Conservation (phyloP, 2,797 vertebrate species). For the Orientallactaga sibirica region DNA sequence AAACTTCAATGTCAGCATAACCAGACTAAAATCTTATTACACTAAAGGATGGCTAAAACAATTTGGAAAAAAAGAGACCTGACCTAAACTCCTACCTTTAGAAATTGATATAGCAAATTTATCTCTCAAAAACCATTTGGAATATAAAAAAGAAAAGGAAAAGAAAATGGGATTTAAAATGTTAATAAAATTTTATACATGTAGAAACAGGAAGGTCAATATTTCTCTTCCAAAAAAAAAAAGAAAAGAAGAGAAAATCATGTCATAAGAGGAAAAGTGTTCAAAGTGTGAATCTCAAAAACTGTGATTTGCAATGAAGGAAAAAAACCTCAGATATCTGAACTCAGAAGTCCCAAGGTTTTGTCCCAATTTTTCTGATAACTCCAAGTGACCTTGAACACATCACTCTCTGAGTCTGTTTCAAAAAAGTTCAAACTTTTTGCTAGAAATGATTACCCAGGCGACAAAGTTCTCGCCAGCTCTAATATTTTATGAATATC, state of each 20-base stretch:
- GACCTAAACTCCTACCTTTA: constrained; percentile 63
- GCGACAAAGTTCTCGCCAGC: neutral
- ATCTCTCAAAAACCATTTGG: constrained; percentile 46
- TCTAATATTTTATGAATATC: constrained; percentile 34
- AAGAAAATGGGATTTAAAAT: constrained; percentile 66
- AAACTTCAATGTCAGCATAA: constrained; percentile 43
- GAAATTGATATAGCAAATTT: constrained; percentile 50
- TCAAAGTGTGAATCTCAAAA: constrained; percentile 41
- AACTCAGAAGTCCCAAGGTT: constrained; percentile 1
- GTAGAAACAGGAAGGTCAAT: constrained; percentile 37
- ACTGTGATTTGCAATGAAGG: neutral
- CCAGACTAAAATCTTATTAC: constrained; percentile 53
- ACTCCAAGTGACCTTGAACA: constrained; percentile 63
- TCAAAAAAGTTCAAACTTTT: constrained; percentile 47
- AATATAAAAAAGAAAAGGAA: constrained; percentile 30
- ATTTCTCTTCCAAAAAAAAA: neutral
- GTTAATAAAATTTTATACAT: constrained; percentile 63
- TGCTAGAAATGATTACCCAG: neutral
- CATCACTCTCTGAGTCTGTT: constrained; percentile 17
- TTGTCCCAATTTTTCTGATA: neutral
- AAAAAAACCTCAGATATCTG: neutral
- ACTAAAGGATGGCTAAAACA: constrained; percentile 22
- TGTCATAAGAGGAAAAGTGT: constrained; percentile 27
- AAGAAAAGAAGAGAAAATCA: neutral
- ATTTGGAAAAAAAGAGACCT: constrained; percentile 60